These are phyloP conservation scores for Montipora efflorescens DNA, from an alignment of 64 coral and sea anemone species.

Conservation along the genomic window DNA sequence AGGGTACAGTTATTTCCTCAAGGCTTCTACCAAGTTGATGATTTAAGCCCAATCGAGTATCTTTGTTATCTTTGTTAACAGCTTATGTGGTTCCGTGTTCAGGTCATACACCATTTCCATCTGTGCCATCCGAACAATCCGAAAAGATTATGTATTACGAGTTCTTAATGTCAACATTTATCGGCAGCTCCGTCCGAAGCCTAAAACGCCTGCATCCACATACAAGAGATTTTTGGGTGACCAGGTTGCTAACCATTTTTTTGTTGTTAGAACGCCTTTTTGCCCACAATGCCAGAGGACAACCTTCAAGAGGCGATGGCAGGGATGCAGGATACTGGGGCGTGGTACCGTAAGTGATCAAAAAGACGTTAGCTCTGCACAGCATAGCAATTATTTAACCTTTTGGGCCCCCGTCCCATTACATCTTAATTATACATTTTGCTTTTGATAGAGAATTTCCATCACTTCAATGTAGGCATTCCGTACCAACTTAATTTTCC, in stretches of 20 bases:
- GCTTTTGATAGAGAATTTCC: too few species aligned
- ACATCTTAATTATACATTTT: too few species aligned
- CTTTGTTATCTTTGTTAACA: neutral
- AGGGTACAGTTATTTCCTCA: constrained; percentile 18
- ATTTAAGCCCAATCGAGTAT: neutral
- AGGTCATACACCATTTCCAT: too few species aligned
- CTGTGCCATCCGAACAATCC: too few species aligned
- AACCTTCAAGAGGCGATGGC: constrained; percentile 44
- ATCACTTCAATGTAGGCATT: too few species aligned
- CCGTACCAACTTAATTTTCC: too few species aligned
- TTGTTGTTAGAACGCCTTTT: constrained; percentile 25
- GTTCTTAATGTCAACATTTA: neutral
- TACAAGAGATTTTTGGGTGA: too few species aligned
- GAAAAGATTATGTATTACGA: too few species aligned
- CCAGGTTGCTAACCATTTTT: neutral
- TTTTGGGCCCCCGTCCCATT: neutral
- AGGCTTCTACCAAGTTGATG: neutral
- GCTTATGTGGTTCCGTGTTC: too few species aligned
- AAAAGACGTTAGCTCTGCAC: neutral
- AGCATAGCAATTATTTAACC: neutral
- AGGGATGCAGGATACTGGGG: constrained; percentile 34
- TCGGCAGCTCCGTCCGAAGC: too few species aligned
- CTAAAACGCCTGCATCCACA: neutral
- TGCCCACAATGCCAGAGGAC: constrained; percentile 72
- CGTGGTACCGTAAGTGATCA: constrained; percentile 64